Percentiles rank a stretch among this genome's conserved stretches.
These are phyloP conservation scores for Myopa tessellatipennis DNA, from an alignment of 2,888 invertebrate species.

Conservation along the genomic window DNA sequence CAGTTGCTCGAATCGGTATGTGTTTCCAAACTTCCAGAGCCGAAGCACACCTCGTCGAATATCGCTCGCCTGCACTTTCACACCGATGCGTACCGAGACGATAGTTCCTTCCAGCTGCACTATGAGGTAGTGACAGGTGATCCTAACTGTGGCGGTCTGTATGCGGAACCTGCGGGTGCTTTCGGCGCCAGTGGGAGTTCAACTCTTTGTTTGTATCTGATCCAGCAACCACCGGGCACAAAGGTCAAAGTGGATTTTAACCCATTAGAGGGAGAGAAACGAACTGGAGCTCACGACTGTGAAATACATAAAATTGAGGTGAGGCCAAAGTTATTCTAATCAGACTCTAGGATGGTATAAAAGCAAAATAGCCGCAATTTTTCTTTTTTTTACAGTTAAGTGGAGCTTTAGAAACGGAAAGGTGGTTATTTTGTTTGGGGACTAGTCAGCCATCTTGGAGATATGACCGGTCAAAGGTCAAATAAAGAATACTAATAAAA, in stretches of 20 bases:
- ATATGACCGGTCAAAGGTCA: too few relatives aligned
- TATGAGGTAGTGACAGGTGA: constrained; percentile 77
- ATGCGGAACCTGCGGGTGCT: constrained; percentile 74
- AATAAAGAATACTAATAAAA: too few relatives aligned
- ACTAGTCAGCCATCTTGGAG: too few relatives aligned
- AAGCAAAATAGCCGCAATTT: too few relatives aligned
- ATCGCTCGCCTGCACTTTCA: constrained; percentile 79
- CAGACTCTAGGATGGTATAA: not conserved
- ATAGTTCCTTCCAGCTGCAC: constrained; percentile 85
- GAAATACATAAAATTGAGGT: not conserved
- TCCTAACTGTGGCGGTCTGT: constrained; percentile 86
- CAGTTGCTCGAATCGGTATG: constrained; percentile 78
- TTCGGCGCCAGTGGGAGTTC: constrained; percentile 73
- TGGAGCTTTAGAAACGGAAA: too few relatives aligned
- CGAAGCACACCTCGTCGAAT: constrained; percentile 76
- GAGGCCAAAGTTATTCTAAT: not conserved
- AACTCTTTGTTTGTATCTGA: constrained; percentile 80
- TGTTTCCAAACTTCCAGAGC: constrained; percentile 75
- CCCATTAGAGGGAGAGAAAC: constrained; percentile 70
- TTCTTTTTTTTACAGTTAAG: too few relatives aligned
- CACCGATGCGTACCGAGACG: constrained; percentile 74
- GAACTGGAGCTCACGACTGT: not conserved
- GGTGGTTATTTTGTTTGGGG: too few relatives aligned
- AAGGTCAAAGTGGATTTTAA: constrained; percentile 76
- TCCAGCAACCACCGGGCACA: constrained; percentile 75